Conservation (phyloP, 2,888 invertebrate genomes). For the Autographa gamma region DNA sequence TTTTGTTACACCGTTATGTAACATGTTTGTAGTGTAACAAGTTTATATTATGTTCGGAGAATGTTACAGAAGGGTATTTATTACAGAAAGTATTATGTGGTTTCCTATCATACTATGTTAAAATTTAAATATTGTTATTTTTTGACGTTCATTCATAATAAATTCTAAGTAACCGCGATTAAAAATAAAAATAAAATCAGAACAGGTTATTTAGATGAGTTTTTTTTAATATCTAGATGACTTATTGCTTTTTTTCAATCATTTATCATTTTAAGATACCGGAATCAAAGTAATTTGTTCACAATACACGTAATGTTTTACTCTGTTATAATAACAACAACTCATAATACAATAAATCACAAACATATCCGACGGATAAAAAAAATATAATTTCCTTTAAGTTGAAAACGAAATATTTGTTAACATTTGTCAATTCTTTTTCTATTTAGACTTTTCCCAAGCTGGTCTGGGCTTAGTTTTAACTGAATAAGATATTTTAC, state of each 20-base stretch:
- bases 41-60: background rate
- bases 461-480: too few species aligned
- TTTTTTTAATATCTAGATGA: background rate
- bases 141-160: background rate
- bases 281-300: constrained; percentile 2
- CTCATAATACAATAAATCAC: constrained; percentile 1
- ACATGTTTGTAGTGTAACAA: constrained; percentile 9
- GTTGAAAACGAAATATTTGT: too few species aligned
- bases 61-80: background rate
- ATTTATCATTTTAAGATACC: constrained; percentile 1
- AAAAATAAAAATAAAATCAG: background rate
- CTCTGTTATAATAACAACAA: background rate
- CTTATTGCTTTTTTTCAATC: background rate
- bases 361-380: background rate
- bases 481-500: too few species aligned
- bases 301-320: background rate
- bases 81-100: too few species aligned
- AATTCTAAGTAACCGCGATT: background rate
- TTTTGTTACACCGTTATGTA: constrained; percentile 62
- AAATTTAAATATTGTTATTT: too few species aligned
- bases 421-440: too few species aligned
- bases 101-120: too few species aligned
- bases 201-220: background rate
- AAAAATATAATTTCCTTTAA: background rate
- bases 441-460: too few species aligned